Evolutionary conservation across 2,113 vertebrate genomes (phyloP), one percentile per base, ranked within the genome.

Genomic region (Tonatia bakeri): DNA sequence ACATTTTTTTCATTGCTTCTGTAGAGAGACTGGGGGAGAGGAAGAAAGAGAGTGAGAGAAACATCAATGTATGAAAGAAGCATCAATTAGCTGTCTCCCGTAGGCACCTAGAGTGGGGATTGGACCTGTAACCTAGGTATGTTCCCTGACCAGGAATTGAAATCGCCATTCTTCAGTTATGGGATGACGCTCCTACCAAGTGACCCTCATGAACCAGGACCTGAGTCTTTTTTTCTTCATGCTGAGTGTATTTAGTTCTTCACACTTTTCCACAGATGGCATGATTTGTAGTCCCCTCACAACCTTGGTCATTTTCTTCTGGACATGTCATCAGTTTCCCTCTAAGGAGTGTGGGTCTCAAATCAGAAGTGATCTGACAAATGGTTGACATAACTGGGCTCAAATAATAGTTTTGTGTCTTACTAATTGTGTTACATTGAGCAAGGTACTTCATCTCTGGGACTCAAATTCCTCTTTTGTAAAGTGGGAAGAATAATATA

Each of bases 201-300:
- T 64, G 61, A 64, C 28, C 26, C 61, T 31, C 28, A 31, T 64
- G 28, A 64, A 31, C 28, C 28, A 64, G 28, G 28, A 26, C 20
- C 3, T 52, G 36, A 80, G 26, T 54, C 38, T 50, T 50, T 65
- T 94, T 87, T 72, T 17, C 17, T 83, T 76, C 26, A 72, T 91
- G 36, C 8, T 69, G 9, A 94, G 73, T 92, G 52, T 67, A 7
- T 93, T 73, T 93, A 87, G 12, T 95, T 89, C 85, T 43, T 92
- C 64, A 28, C 76, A 69, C 1, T 86, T 95, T 96, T 95, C 13
- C 9, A 61, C 10, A 47, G 8, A 54, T 15, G 28, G 4, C 7
- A 75, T 86, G 2, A 1, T 67, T 96, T 84, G 19, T 11, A 80
- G 9, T 77, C 9, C 5, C 31, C 82, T 88, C 14, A 82, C 8